Percentiles rank a stretch among this genome's conserved stretches.
Conservation (phyloP, 2,797 vertebrate species). For the Lutjanus campechanus region DNA sequence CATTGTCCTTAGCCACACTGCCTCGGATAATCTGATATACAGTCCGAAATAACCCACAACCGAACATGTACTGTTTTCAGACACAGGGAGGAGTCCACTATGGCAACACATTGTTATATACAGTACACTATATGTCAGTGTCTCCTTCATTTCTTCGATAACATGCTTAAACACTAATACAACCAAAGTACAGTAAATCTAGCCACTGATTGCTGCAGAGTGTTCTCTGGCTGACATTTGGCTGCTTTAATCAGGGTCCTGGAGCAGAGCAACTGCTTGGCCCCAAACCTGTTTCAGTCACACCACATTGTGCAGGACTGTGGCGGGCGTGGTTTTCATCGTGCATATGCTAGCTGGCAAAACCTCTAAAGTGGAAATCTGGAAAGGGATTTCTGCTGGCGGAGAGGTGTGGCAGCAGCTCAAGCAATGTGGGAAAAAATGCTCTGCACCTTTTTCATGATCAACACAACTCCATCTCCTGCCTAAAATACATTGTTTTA, state of each 20-base stretch:
- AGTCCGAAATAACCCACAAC: conserved; percentile 42
- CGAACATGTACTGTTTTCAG: conserved; percentile 33
- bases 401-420: conserved; percentile 64
- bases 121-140: conserved; percentile 37
- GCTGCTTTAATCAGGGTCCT: conserved; percentile 56
- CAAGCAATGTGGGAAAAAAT: conserved; percentile 53
- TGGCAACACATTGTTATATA: conserved; percentile 59
- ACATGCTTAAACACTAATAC: conserved; percentile 48
- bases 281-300: conserved; percentile 38
- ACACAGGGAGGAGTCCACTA: conserved; percentile 24
- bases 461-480: conserved; percentile 20
- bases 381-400: conserved; percentile 61
- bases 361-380: conserved; percentile 51
- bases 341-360: conserved; percentile 60
- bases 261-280: conserved; percentile 43
- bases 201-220: conserved; percentile 29
- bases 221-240: conserved; percentile 58
- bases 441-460: conserved; percentile 31
- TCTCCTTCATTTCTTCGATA: conserved; percentile 43
- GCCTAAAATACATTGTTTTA: not conserved
- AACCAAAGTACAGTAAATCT: conserved; percentile 39
- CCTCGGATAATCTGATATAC: conserved; percentile 36
- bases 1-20: conserved; percentile 44
- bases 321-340: conserved; percentile 43
- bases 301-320: conserved; percentile 54